These are phyloP conservation scores for Micromys minutus DNA, from an alignment of 2,113 vertebrate species.

Conservation along the genomic window DNA sequence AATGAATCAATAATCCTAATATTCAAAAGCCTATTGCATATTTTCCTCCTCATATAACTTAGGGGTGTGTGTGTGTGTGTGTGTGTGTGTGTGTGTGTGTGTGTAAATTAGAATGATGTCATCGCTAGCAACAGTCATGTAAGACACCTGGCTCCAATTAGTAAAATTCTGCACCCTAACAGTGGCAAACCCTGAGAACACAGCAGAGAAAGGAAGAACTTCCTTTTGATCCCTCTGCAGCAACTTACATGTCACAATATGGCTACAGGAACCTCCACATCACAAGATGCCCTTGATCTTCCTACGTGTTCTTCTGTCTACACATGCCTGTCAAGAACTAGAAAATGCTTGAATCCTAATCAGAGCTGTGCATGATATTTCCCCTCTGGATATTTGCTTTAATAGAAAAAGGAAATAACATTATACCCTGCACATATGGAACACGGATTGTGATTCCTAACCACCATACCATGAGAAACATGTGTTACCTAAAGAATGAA, in stretches of 20 bases:
- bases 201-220: not conserved
- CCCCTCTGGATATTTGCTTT: conserved; percentile 22
- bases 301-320: not conserved
- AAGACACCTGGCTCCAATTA: not conserved
- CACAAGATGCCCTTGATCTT: not conserved
- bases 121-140: not conserved
- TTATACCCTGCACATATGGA: not conserved
- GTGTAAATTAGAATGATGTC: conserved; percentile 23
- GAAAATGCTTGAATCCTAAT: not conserved
- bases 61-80: not conserved
- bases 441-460: not conserved
- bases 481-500: not conserved
- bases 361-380: not conserved
- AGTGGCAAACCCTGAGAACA: not conserved
- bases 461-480: not conserved
- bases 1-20: not conserved
- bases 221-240: not conserved
- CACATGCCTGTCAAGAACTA: not conserved
- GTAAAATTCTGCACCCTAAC: not conserved
- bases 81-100: not conserved
- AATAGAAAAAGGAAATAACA: conserved; percentile 22
- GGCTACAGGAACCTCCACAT: no score
- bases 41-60: not conserved
- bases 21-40: not conserved
- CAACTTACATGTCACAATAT: not conserved